A percentile compares a stretch with the other conserved stretches of the same genome.
Evolutionary conservation across 1,140 invertebrate genomes (phyloP).

Genomic region (Leptinotarsa texana): DNA sequence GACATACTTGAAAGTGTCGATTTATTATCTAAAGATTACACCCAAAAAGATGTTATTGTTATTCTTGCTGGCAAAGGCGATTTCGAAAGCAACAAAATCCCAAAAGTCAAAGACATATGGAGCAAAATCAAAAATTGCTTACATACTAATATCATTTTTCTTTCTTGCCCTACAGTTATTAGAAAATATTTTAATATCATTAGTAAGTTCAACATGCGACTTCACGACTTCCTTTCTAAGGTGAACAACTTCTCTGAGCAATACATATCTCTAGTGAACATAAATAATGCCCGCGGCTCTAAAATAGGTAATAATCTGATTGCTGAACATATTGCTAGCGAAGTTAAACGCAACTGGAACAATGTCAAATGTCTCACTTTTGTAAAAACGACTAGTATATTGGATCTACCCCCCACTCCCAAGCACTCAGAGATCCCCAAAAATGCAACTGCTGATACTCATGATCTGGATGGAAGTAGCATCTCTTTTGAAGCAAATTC

Average conservation of each 20-base stretch:
- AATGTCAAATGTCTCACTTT: constrained; percentile 3
- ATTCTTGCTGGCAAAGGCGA: not conserved
- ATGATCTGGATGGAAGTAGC: not conserved
- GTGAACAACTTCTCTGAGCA: constrained; percentile 2
- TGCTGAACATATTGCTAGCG: not conserved
- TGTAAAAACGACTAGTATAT: not conserved
- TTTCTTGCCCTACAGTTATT: not conserved
- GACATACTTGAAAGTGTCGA: not conserved
- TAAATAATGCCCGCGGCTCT: not conserved
- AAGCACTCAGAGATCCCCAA: not conserved
- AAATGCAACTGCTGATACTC: not conserved
- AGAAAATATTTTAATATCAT: constrained; percentile 4
- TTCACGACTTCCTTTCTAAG: not conserved
- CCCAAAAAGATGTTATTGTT: not conserved
- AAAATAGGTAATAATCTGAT: not conserved
- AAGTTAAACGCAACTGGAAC: not conserved
- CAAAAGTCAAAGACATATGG: constrained; percentile 1
- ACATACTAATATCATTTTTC: constrained; percentile 4
- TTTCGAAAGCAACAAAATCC: constrained; percentile 1
- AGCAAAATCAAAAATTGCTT: constrained; percentile 1
- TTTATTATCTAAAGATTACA: not conserved
- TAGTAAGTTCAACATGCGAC: constrained; percentile 1
- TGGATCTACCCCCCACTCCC: not conserved
- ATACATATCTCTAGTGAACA: not conserved
- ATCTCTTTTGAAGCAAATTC: constrained; percentile 1